Evolutionary conservation across 2,888 invertebrate genomes (phyloP), one percentile per base, ranked within the genome.

Genomic region (Sympetrum striolatum): DNA sequence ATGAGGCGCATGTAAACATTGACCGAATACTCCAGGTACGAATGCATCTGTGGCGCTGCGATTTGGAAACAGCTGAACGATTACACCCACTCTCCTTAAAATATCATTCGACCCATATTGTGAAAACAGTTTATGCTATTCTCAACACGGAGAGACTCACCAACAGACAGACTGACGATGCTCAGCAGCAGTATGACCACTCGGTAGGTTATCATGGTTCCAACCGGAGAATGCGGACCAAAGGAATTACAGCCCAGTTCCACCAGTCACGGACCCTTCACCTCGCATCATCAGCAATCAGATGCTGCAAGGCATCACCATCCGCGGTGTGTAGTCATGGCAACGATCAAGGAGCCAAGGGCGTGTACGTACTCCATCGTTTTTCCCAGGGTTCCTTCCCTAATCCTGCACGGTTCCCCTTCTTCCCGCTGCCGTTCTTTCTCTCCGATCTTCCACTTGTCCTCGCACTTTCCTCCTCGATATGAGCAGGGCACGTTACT

Each of bases 351-450:
- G 22, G 60, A 86, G 18, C 86, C 86, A 86, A 86, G 86, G 86
- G 86, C 86, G 86, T 86, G 86, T 86, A 53, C 86, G 86, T n/a
- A 86, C 86, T 86, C 35, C 86, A 86, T 86, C 60, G 60, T 86
- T 86, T 53, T 53, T 60, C 86, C 58, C 53, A 35, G 82, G 58
- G 15, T 53, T 35, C 35, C 25, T 31, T 58, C 58, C 82, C 35
- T n/a, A 31, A 37, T 64, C 60, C 81, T 44, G 44, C 48, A 53
- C 64, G 5, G n/a, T 14, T 37, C 53, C 86, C 86, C 31, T 86
- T n/a, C 86, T 37, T 39, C 1, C 64, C 1, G 35, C 25, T 31
- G 53, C 22, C n/a, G 37, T 37, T 35, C 10, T 10, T 37, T 31
- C 86, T 18, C 35, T 86, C 86, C 31, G 64, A n/a, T 31, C 73